phyloP scores from a whole-genome alignment of 2,113 vertebrate genomes.

The Canis aureus region DNA sequence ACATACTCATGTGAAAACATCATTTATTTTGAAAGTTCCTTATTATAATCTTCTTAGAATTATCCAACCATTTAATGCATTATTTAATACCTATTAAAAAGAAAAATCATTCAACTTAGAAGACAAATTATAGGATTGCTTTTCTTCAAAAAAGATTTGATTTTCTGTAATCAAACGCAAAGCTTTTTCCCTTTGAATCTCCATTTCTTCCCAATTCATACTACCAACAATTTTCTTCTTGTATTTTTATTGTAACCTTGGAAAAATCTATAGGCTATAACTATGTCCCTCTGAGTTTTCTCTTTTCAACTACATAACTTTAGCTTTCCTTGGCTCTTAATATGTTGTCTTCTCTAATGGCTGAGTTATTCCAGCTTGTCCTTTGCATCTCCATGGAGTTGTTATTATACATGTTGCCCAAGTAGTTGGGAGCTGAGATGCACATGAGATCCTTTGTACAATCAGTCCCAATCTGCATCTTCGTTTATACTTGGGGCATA shows the following conservation, averaged over 20 bases:
- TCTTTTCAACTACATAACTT: constrained; percentile 20
- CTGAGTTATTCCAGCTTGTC: neutral
- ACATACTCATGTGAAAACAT: neutral
- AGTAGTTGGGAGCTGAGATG: neutral
- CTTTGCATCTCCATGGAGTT: neutral
- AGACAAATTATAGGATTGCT: neutral
- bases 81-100: constrained; percentile 46
- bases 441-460: neutral
- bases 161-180: neutral
- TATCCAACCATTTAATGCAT: neutral
- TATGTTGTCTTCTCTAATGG: neutral
- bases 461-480: neutral
- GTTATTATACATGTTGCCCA: neutral
- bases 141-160: neutral
- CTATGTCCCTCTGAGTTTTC: neutral
- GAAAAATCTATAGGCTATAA: constrained; percentile 38
- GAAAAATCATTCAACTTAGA: neutral
- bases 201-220: neutral
- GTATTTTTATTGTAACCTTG: neutral
- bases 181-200: neutral
- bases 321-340: neutral
- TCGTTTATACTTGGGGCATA: neutral
- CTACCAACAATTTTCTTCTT: neutral
- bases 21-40: neutral
- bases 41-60: neutral